phyloP scores from a whole-genome alignment of 2,888 invertebrate species.

The Abscondita cerata region DNA sequence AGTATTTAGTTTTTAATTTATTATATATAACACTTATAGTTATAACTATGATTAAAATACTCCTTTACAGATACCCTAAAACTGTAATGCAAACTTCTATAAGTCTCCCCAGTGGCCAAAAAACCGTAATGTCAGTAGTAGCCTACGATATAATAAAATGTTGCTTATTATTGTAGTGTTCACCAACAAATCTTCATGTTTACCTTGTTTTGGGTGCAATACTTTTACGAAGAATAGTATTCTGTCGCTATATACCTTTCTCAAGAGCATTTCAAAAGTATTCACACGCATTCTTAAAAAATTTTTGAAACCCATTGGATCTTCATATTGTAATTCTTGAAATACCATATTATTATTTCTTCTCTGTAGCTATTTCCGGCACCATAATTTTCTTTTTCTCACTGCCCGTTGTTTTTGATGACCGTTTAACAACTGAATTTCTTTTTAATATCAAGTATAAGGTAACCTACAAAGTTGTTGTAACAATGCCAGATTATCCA shows the following conservation, averaged over 20 bases:
- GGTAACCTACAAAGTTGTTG: too few species aligned
- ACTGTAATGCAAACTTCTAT: not conserved
- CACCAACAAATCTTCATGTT: not conserved
- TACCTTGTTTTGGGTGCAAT: not conserved
- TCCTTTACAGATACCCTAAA: not conserved
- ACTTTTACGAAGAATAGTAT: not conserved
- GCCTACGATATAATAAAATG: not conserved
- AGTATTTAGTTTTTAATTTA: not conserved
- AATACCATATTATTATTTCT: not conserved
- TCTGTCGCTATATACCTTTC: not conserved
- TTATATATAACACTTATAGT: not conserved
- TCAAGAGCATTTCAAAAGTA: not conserved
- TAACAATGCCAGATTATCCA: too few species aligned
- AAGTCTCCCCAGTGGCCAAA: not conserved
- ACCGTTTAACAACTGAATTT: too few species aligned
- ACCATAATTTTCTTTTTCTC: constrained; percentile 7
- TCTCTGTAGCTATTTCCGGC: not conserved
- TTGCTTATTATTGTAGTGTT: not conserved
- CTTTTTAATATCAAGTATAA: too few species aligned
- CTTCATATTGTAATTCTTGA: not conserved
- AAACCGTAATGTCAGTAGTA: too few species aligned
- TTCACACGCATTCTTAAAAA: not conserved
- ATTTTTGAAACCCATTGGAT: not conserved
- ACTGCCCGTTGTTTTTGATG: not conserved
- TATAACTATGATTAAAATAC: not conserved